Conservation (phyloP, 2,888 invertebrate genomes). For the Erpobdella octoculata region DNA sequence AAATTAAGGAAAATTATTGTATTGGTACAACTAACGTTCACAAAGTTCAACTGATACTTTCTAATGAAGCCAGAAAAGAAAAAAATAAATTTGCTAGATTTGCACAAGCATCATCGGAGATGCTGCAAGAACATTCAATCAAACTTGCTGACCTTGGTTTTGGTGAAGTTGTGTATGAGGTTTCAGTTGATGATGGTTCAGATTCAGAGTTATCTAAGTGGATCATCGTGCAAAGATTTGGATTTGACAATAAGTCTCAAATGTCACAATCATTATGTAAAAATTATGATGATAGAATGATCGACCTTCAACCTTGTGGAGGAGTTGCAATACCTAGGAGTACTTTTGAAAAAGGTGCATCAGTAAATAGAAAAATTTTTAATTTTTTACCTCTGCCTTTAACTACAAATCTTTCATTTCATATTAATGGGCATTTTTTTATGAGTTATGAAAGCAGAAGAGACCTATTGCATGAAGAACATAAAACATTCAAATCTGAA, state of each 20-base stretch:
- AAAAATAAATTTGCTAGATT: constrained; percentile 5
- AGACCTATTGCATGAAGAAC: constrained; percentile 24
- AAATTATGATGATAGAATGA: constrained; percentile 35
- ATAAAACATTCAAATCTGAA: constrained; percentile 34
- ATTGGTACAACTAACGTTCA: not conserved
- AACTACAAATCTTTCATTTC: constrained; percentile 40
- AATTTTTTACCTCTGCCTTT: constrained; percentile 45
- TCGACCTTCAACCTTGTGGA: constrained; percentile 35
- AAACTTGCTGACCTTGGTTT: not conserved
- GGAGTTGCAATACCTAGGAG: constrained; percentile 33
- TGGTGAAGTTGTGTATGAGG: constrained; percentile 12
- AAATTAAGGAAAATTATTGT: not conserved
- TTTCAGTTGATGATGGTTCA: not conserved
- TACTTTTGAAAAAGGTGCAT: not conserved
- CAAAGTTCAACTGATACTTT: not conserved
- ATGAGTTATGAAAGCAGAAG: constrained; percentile 33
- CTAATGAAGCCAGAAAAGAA: not conserved
- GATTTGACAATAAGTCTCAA: constrained; percentile 33
- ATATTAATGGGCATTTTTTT: constrained; percentile 44
- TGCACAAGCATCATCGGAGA: not conserved
- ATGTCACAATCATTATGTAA: constrained; percentile 33
- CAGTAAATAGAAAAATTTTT: constrained; percentile 36
- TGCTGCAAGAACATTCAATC: not conserved
- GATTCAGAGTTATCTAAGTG: constrained; percentile 15
- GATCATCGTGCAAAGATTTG: constrained; percentile 34